A percentile compares a stretch with the other conserved stretches of the same genome.
Conservation (phyloP, 2,888 invertebrate genomes). For the Nemotelus pantherinus region DNA sequence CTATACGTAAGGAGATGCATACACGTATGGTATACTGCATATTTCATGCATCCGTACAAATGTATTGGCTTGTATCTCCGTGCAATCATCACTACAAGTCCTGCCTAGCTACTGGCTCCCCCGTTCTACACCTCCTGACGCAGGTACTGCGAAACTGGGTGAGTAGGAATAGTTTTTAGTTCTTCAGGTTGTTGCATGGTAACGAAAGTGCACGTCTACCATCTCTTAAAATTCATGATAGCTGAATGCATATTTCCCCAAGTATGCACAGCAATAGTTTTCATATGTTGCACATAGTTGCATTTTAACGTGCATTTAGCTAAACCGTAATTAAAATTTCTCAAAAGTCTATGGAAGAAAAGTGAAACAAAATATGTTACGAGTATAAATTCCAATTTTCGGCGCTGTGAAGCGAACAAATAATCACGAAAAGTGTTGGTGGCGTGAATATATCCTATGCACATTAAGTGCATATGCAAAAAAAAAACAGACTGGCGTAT, state of each 20-base stretch:
- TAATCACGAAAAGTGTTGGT: no score
- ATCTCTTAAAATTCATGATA: neutral
- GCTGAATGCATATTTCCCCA: neutral
- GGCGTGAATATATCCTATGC: no score
- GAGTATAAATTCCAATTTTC: no score
- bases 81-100: slow-evolving; percentile 20
- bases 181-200: neutral
- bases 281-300: no score
- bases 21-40: neutral
- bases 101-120: neutral
- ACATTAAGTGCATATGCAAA: no score
- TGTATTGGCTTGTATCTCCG: neutral
- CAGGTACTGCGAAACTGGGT: slow-evolving; percentile 30
- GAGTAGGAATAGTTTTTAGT: slow-evolving; percentile 25
- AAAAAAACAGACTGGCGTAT: no score
- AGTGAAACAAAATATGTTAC: no score
- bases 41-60: neutral
- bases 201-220: slow-evolving; percentile 6
- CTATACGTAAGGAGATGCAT: neutral
- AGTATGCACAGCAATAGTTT: no score
- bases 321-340: no score
- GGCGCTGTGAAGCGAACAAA: no score
- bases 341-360: no score
- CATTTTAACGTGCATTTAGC: no score
- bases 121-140: neutral